Base-by-base conservation (phyloP, 2,797 vertebrate genomes). In the Thaleichthys pacificus region DNA sequence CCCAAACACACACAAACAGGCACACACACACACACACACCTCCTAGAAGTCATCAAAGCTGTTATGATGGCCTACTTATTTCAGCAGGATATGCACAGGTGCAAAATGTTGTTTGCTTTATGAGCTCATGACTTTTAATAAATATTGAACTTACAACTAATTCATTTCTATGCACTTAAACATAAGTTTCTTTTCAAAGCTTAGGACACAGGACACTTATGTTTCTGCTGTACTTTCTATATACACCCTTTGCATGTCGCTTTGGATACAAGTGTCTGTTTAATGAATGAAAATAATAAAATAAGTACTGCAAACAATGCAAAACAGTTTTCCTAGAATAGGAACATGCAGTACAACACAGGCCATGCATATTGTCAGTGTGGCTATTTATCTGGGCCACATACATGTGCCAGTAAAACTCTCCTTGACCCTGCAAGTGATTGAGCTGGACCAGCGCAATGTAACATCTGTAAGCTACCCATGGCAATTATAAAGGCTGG, bases 381-480 rank as follows among this genome's bases (percentile, higher is more conserved):
- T 0, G 19, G 22, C 70, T 30, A 66, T 84, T 87, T 84, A 87
- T 86, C 84, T 68, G 75, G 89, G 82, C 71, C 77, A 70, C 77
- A 85, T 89, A 73, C 71, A 75, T 84, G 77, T 61, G 82, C 84
- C 80, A 89, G 84, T 84, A 91, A 93, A 91, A 86, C 87, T 88
- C 75, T 70, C 81, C 77, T 84, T 84, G 87, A 91, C 88, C 90
- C 90, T 86, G 84, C 81, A 84, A 89, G 19, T 4, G 32, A 51
- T 24, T 26, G 47, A 26, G 11, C 42, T 66, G 64, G 64, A 15
- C 38, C 19, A 47, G 64, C 0, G 42, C 64, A 88, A 90, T 92
- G 87, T 94, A 93, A 95, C 90, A 89, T 91, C 91, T 92, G 89
- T 94, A 93, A 95, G 92, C 92, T 89, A 87, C 87, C 87, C 92